These are phyloP conservation scores for Centropus bengalensis DNA, from an alignment of 2,113 vertebrate genomes.

Conservation along the genomic window DNA sequence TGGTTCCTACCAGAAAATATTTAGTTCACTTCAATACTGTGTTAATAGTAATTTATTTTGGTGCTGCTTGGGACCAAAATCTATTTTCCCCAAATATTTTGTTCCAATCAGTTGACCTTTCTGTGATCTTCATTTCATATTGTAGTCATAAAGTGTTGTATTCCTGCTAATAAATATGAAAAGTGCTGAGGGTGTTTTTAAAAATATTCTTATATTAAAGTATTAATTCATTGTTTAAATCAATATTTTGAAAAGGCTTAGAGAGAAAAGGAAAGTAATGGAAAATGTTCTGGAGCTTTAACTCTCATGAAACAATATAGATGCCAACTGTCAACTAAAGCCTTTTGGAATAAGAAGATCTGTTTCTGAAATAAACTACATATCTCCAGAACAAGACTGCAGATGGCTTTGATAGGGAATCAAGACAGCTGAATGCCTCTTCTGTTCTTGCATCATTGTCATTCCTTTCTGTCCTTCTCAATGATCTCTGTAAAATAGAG, in stretches of 20 bases:
- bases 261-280: no score
- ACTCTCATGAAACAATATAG: neutral
- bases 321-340: neutral
- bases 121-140: neutral
- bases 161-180: neutral
- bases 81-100: neutral
- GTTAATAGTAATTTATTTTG: neutral
- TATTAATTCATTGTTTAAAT: no score
- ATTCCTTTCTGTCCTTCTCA: neutral
- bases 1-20: neutral
- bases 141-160: neutral
- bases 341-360: neutral
- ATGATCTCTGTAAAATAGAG: neutral
- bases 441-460: neutral
- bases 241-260: no score
- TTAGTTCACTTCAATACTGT: neutral
- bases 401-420: neutral
- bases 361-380: neutral
- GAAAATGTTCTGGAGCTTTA: neutral
- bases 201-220: neutral
- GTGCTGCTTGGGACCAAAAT: neutral
- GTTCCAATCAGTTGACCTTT: neutral
- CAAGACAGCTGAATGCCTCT: neutral
- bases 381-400: neutral
- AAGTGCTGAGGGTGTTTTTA: neutral